Evolutionary conservation across 1,140 invertebrate genomes (phyloP), one percentile per base, ranked within the genome.

Genomic region (Plodia interpunctella): DNA sequence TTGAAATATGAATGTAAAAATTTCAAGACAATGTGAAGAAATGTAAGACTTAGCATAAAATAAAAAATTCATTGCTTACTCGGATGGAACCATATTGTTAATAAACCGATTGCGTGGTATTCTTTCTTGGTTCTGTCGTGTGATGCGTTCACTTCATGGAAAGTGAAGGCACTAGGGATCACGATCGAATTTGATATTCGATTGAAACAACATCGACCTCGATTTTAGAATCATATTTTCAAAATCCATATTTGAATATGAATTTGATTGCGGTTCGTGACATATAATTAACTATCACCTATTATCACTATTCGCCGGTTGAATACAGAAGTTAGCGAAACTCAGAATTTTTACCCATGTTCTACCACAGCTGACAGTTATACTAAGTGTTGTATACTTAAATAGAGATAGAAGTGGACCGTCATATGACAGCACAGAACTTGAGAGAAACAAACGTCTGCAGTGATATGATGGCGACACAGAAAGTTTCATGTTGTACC

Each of bases 161-260:
- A 68, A 75, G 77, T 81, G 82, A 78, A 85, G 76, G 76, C 75
- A 81, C 72, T 81, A 68, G 64, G 68, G 60, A 74, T 80, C 77
- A 76, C 72, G 70, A 73, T 68, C 60, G 60, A 70, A 71, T 67
- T 63, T 70, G 61, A 69, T 76, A 68, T 66, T 73, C 69, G 66
- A 76, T 75, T 75, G 68, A 80, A 73, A 78, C 72, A 76, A 78
- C 72, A 68, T 77, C 66, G 70, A 77, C 68, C 30, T 32, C 11
- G 6, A 65, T 56, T 69, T 65, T 62, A 28, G 25, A 56, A 65
- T 25, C 66, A 63, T 62, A 54, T 32, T 32, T 32, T 32, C 30
- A 9, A 1, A 10, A 32, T 32, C 11, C 30, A 5, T 32, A 4
- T 5, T 32, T 32, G 30, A 32, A 32, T 32, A 11, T 9, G 28